Evolutionary conservation across 1,140 invertebrate genomes (phyloP).

Genomic region (Thrips palmi): DNA sequence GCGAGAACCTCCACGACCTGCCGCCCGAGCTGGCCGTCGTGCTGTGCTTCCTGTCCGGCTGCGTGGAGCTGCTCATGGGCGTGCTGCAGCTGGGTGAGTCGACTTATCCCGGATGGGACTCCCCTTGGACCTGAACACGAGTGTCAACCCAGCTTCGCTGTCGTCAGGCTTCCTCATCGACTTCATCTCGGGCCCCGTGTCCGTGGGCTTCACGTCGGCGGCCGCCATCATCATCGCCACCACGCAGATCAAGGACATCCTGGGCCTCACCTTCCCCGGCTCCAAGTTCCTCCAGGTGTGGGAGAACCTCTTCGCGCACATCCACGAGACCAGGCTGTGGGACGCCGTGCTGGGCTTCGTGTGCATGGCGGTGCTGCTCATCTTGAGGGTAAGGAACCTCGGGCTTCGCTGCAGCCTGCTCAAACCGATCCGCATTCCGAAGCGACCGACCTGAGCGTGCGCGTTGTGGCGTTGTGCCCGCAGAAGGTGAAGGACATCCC

Average conservation of each 20-base stretch:
- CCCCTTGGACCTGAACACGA: background rate
- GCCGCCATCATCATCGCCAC: slow-evolving; percentile 77
- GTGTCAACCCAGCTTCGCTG: no score
- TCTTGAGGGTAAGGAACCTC: slow-evolving; percentile 49
- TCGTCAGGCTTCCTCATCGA: slow-evolving; percentile 68
- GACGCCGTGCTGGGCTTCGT: slow-evolving; percentile 42
- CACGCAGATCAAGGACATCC: slow-evolving; percentile 64
- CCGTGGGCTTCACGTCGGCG: slow-evolving; percentile 75
- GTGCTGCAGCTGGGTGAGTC: slow-evolving; percentile 58
- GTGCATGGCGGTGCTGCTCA: slow-evolving; percentile 44
- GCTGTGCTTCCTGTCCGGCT: slow-evolving; percentile 60
- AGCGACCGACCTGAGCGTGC: no score
- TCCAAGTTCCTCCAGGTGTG: slow-evolving; percentile 44
- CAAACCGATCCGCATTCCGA: no score
- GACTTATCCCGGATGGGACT: background rate
- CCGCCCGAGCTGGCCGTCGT: slow-evolving; percentile 56
- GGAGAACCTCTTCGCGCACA: slow-evolving; percentile 41
- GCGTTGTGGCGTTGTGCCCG: background rate
- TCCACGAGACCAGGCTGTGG: slow-evolving; percentile 41
- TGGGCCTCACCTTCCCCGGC: slow-evolving; percentile 44
- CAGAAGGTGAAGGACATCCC: slow-evolving; percentile 55
- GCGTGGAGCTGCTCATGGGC: slow-evolving; percentile 65
- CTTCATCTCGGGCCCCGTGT: slow-evolving; percentile 82
- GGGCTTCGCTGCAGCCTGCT: no score
- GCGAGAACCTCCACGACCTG: slow-evolving; percentile 37